A percentile compares a stretch with the other conserved stretches of the same genome.
Conservation (phyloP, 2,113 vertebrate species). For the Channa maculata region DNA sequence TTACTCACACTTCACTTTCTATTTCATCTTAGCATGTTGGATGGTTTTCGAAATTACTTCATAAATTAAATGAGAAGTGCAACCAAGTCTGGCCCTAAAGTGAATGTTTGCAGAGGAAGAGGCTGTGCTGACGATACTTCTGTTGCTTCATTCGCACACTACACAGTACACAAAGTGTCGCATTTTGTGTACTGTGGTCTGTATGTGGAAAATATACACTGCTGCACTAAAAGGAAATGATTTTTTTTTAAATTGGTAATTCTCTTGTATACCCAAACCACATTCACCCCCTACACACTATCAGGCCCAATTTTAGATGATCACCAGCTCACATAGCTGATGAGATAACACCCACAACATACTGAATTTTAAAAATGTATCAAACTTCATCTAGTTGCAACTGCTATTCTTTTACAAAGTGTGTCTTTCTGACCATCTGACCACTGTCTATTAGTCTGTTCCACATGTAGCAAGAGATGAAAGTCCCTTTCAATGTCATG, state of each 20-base stretch:
- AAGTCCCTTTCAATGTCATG: constrained; percentile 31
- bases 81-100: neutral
- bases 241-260: constrained; percentile 18
- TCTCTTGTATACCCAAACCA: neutral
- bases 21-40: constrained; percentile 14
- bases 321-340: too few relatives aligned
- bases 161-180: too few relatives aligned
- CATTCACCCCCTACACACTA: neutral
- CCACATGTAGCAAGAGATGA: neutral
- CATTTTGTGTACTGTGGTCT: neutral
- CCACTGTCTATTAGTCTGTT: neutral
- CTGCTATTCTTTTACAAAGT: neutral
- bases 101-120: constrained; percentile 32
- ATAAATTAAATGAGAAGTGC: constrained; percentile 56
- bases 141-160: constrained; percentile 14
- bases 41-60: neutral
- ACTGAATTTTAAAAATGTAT: too few relatives aligned
- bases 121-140: constrained; percentile 50
- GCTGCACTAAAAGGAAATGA: neutral
- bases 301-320: too few relatives aligned
- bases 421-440: constrained; percentile 8
- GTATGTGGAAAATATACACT: neutral
- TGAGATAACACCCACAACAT: too few relatives aligned
- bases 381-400: too few relatives aligned
- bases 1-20: neutral